These are phyloP conservation scores for Drosophila arawakana DNA, from an alignment of 1,140 invertebrate genomes.

Conservation along the genomic window DNA sequence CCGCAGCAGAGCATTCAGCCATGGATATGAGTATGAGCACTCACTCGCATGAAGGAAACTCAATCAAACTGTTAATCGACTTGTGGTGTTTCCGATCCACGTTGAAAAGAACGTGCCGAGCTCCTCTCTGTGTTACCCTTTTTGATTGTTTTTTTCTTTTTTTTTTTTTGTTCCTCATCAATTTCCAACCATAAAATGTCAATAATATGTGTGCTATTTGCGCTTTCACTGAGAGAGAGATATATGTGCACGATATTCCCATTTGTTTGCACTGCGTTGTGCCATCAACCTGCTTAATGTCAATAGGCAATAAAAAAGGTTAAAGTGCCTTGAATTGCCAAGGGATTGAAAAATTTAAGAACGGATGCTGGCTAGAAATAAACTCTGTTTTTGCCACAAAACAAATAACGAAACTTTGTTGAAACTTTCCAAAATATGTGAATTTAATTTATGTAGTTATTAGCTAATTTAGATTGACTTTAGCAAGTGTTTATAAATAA, in stretches of 20 bases:
- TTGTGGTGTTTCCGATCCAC: conserved; percentile 31
- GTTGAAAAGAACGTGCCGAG: conserved; percentile 13
- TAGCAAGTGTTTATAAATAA: too few species aligned
- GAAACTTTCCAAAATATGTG: background rate
- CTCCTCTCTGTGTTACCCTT: conserved; percentile 38
- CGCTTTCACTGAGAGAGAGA: conserved; percentile 29
- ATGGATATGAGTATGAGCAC: conserved; percentile 11
- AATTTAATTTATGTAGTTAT: background rate
- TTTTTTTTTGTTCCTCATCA: conserved; percentile 26
- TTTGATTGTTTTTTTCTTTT: conserved; percentile 61
- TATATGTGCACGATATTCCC: conserved; percentile 10
- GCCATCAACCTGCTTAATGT: conserved; percentile 54
- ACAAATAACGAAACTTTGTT: background rate
- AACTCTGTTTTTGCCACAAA: background rate
- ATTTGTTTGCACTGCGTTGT: conserved; percentile 49
- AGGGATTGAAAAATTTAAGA: background rate
- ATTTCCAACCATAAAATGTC: conserved; percentile 71
- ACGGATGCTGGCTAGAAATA: background rate
- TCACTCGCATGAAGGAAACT: conserved; percentile 58
- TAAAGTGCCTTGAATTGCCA: conserved; percentile 24
- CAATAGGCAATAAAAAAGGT: conserved; percentile 69
- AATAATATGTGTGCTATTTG: conserved; percentile 71
- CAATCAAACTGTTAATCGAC: conserved; percentile 79
- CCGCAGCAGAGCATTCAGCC: conserved; percentile 39
- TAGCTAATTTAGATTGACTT: too few species aligned